A percentile compares a stretch with the other conserved stretches of the same genome.
phyloP scores from a whole-genome alignment of 2,797 vertebrate species.

The Ctenopoma multispine region DNA sequence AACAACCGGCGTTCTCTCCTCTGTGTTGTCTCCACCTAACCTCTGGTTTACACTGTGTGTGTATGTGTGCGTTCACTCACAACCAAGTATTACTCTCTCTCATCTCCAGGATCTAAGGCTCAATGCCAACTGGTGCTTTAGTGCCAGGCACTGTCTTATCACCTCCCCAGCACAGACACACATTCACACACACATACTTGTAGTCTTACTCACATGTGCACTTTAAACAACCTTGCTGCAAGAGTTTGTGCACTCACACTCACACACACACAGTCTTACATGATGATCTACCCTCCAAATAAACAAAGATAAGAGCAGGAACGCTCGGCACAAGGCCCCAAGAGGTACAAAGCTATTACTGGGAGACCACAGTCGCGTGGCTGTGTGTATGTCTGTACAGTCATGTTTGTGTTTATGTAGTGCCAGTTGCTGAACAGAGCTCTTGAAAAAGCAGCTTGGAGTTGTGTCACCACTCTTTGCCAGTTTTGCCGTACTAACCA shows the following conservation, averaged over 20 bases:
- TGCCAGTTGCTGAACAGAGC: constrained; percentile 36
- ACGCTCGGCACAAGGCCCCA: constrained; percentile 80
- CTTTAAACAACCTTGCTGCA: constrained; percentile 63
- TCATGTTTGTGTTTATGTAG: constrained; percentile 52
- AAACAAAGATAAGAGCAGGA: constrained; percentile 93
- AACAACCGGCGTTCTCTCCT: constrained; percentile 38
- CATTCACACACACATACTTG: constrained; percentile 37
- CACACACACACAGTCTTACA: constrained; percentile 56
- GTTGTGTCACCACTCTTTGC: constrained; percentile 37
- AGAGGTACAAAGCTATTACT: constrained; percentile 81
- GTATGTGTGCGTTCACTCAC: constrained; percentile 29
- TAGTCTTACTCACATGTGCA: constrained; percentile 59
- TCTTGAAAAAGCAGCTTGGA: constrained; percentile 30
- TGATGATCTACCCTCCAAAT: constrained; percentile 88
- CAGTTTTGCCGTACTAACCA: constrained; percentile 35
- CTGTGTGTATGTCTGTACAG: constrained; percentile 43
- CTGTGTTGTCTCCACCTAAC: constrained; percentile 55
- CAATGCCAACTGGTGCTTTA: constrained; percentile 81
- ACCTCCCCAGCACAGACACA: constrained; percentile 65
- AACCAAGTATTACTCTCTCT: constrained; percentile 54
- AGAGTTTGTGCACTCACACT: constrained; percentile 49
- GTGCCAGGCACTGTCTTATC: constrained; percentile 91
- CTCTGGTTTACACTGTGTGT: constrained; percentile 44
- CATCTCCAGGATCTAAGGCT: constrained; percentile 76
- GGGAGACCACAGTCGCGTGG: constrained; percentile 84